Base-by-base conservation (phyloP, 2,797 vertebrate genomes). In the Choloepus didactylus region DNA sequence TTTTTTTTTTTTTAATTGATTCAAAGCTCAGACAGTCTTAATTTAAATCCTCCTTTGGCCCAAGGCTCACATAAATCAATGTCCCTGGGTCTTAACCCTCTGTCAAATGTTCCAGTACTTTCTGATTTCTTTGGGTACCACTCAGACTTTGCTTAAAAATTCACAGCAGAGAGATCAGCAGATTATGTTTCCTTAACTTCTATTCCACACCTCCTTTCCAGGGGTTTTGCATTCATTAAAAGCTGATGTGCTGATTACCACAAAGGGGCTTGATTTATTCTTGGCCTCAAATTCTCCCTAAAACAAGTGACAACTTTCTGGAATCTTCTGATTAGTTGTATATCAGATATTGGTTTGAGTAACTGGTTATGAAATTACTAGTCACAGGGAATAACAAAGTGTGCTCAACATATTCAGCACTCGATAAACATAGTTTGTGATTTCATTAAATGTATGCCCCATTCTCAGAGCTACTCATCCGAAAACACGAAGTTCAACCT, bases 11-110 rank as follows among this genome's bases (percentile, higher is more conserved):
- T 35, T 35, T 35, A 27, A 27, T n/a, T 87, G 66, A 90, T 49
- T 87, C 59, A 70, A 88, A 92, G 25, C 21, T 84, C 54, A 79
- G 79, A 83, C 10, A 86, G 60, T 66, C 51, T 85, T 76, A 89
- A 87, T 72, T 79, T 84, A 96, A 95, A 85, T 66, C 38, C 35
- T 87, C 23, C 67, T 83, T 70, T 85, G n/a, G 86, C 59, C 85
- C 5, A 49, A 27, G 31, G 29, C 7, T 93, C 41, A 69, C 31
- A 27, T 72, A 73, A 91, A 81, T 92, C 51, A 69, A 2, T 54
- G 38, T 86, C 49, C 18, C 27, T 94, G 46, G 9, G 76, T 91
- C 27, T 23, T 86, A 72, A 19, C 5, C 18, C n/a, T 89, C 38
- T 75, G 75, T 81, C 38, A 91, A 9, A 27, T 4, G 49, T 77